Percentiles rank a stretch among this genome's conserved stretches.
Evolutionary conservation across 2,113 vertebrate species (phyloP).

Genomic region (Rhabdomys dilectus): DNA sequence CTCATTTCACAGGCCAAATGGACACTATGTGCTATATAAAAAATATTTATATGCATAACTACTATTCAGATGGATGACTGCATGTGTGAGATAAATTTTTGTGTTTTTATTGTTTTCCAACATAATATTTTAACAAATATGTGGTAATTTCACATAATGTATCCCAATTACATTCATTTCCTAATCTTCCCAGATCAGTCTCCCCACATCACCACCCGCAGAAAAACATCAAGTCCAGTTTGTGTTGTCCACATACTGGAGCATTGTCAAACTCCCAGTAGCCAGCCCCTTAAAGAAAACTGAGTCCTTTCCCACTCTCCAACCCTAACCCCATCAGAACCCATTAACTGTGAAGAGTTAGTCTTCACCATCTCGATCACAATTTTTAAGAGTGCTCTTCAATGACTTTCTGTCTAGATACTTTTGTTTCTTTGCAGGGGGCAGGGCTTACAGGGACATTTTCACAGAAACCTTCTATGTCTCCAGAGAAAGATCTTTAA

Average conservation of each 20-base stretch:
- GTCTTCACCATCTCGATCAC: background rate
- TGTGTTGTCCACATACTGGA: background rate
- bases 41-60: background rate
- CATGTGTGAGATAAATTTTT: background rate
- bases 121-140: background rate
- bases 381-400: background rate
- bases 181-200: too few species aligned
- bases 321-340: background rate
- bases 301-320: background rate
- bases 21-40: background rate
- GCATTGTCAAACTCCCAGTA: too few species aligned
- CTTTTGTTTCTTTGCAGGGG: too few species aligned
- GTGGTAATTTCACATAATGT: background rate
- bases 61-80: background rate
- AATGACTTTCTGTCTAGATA: background rate
- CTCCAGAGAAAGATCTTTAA: background rate
- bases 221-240: background rate
- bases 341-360: background rate
- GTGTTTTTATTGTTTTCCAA: background rate
- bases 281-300: background rate
- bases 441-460: background rate
- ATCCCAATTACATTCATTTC: background rate
- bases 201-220: too few species aligned
- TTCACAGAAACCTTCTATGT: background rate
- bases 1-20: background rate